A percentile compares a stretch with the other conserved stretches of the same genome.
These are phyloP conservation scores for Camelus dromedarius DNA, from an alignment of 2,113 vertebrate genomes.

Conservation along the genomic window DNA sequence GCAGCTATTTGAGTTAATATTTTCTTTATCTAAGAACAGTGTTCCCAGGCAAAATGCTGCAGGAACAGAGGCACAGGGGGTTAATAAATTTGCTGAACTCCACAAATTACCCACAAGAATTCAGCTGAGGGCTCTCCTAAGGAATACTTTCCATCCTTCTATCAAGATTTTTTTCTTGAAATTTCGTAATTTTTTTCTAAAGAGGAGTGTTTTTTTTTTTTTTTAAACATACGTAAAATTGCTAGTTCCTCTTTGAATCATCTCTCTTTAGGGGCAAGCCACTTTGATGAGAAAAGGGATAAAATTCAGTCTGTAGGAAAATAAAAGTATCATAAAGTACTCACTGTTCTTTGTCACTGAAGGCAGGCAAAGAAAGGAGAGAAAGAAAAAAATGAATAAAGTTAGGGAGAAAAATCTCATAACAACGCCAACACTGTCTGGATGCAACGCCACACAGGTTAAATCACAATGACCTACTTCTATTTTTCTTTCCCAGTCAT, in stretches of 20 bases:
- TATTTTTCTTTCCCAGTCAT: background rate
- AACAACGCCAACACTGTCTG: background rate
- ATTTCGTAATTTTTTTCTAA: background rate
- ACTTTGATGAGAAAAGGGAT: background rate
- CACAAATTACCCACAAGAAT: background rate
- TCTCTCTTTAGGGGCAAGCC: background rate
- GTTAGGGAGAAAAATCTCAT: slow-evolving; percentile 21
- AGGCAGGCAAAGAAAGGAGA: slow-evolving; percentile 77
- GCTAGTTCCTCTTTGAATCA: background rate
- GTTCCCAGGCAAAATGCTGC: background rate
- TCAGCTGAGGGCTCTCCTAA: background rate
- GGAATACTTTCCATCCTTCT: background rate
- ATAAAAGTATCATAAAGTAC: slow-evolving; percentile 84
- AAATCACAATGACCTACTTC: background rate
- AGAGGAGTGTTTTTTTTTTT: background rate
- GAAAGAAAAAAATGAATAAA: slow-evolving; percentile 45
- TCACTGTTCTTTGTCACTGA: slow-evolving; percentile 96
- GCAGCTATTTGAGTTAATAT: background rate
- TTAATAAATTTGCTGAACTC: background rate
- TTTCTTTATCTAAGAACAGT: background rate
- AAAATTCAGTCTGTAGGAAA: background rate
- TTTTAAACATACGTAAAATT: background rate
- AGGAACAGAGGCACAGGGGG: background rate
- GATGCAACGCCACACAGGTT: background rate
- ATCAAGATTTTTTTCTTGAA: background rate